Conservation (phyloP, 2,113 vertebrate genomes). For the Brevimyrus niger region DNA sequence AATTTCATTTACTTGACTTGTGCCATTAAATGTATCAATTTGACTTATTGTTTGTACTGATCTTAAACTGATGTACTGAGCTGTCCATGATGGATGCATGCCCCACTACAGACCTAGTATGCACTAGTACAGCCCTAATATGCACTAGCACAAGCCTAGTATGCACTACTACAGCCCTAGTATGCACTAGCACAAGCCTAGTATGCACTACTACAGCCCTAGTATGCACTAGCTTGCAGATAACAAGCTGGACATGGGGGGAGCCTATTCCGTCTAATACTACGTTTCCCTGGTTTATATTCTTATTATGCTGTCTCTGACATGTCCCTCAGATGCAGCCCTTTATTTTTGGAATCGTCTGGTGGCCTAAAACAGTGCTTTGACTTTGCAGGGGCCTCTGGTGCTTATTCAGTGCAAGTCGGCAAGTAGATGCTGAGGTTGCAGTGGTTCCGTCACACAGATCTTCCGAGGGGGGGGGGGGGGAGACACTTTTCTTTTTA, state of each 20-base stretch:
- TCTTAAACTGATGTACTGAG: background rate
- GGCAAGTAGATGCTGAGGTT: slow-evolving; percentile 8
- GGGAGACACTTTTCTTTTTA: background rate
- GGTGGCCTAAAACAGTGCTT: slow-evolving; percentile 16
- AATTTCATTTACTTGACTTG: background rate
- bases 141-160: background rate
- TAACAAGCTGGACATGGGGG: background rate
- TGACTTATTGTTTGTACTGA: background rate
- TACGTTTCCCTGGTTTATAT: slow-evolving; percentile 32
- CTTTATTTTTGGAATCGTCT: slow-evolving; percentile 10
- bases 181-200: background rate
- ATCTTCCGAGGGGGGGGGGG: background rate
- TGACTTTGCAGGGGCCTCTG: background rate
- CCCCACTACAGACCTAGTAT: background rate
- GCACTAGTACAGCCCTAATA: too few relatives aligned
- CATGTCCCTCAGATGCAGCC: slow-evolving; percentile 19
- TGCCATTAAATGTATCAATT: background rate
- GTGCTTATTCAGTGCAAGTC: slow-evolving; percentile 6
- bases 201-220: background rate
- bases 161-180: background rate
- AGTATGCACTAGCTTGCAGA: background rate
- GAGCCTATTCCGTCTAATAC: slow-evolving; percentile 32
- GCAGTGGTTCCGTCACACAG: background rate
- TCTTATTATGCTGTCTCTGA: slow-evolving; percentile 17
- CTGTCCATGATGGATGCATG: background rate